Evolutionary conservation across 2,113 vertebrate species (phyloP).

Genomic region (Glaucomys volans): DNA sequence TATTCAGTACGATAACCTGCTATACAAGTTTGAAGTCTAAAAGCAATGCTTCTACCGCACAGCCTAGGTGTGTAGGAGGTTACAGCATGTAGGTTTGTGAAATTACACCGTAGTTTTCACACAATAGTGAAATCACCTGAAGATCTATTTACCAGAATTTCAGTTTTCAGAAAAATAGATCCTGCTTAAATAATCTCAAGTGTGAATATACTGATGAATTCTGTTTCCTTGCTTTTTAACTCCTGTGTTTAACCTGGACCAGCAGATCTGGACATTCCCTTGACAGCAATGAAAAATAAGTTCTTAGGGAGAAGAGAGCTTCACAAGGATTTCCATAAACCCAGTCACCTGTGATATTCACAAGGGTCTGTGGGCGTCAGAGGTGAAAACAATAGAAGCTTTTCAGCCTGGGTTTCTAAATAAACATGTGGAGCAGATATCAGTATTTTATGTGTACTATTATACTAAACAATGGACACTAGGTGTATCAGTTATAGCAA

Average conservation of each 20-base stretch:
- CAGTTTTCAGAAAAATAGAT: not conserved
- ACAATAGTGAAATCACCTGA: too few species aligned
- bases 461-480: not conserved
- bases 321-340: not conserved
- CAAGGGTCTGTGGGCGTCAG: not conserved
- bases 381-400: not conserved
- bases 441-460: not conserved
- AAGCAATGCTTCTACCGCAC: not conserved
- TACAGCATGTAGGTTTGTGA: not conserved
- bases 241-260: not conserved
- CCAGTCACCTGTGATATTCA: not conserved
- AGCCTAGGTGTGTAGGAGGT: not conserved
- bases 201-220: not conserved
- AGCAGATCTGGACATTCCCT: not conserved
- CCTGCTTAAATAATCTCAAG: not conserved
- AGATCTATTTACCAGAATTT: not conserved
- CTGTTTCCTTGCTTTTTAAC: not conserved
- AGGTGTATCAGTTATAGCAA: not conserved
- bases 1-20: not conserved
- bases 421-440: not conserved
- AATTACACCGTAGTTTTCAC: not conserved
- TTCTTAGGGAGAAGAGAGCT: not conserved
- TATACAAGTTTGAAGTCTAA: not conserved
- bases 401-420: not conserved
- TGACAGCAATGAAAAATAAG: not conserved